A percentile compares a stretch with the other conserved stretches of the same genome.
phyloP scores from a whole-genome alignment of 2,797 vertebrate species.

The Paguma larvata region DNA sequence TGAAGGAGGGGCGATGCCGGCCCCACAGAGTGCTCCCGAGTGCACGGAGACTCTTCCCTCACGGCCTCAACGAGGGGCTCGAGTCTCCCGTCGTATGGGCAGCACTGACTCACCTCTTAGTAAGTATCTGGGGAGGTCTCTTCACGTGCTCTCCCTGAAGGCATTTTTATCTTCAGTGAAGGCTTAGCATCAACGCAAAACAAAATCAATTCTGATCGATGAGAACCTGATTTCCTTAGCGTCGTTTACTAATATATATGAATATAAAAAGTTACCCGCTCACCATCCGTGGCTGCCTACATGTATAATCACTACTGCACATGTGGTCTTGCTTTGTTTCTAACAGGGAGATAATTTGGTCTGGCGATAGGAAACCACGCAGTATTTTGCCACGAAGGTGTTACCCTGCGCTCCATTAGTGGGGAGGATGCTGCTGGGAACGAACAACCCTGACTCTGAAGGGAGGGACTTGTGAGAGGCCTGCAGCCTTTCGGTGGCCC shows the following conservation, averaged over 20 bases:
- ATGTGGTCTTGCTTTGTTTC: neutral
- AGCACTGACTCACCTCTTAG: neutral
- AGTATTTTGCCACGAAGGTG: neutral
- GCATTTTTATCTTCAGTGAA: neutral
- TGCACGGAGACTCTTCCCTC: neutral
- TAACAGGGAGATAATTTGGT: neutral
- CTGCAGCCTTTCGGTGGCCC: neutral
- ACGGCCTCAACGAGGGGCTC: neutral
- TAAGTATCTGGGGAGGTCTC: neutral
- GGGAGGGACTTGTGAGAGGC: neutral
- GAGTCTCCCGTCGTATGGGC: neutral
- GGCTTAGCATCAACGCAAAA: neutral
- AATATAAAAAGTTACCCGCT: neutral
- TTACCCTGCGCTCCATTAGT: neutral
- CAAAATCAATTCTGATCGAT: neutral
- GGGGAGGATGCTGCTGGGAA: neutral
- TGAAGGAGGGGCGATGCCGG: neutral
- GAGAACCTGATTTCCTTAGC: conserved; percentile 14
- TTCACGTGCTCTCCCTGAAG: neutral
- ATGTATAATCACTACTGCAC: neutral
- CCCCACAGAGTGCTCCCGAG: neutral
- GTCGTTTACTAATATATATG: neutral
- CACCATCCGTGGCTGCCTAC: neutral
- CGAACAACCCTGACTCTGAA: neutral
- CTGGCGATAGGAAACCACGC: neutral